Evolutionary conservation across 2,888 invertebrate species (phyloP), one percentile per base, ranked within the genome.

Genomic region (Mimas tiliae): DNA sequence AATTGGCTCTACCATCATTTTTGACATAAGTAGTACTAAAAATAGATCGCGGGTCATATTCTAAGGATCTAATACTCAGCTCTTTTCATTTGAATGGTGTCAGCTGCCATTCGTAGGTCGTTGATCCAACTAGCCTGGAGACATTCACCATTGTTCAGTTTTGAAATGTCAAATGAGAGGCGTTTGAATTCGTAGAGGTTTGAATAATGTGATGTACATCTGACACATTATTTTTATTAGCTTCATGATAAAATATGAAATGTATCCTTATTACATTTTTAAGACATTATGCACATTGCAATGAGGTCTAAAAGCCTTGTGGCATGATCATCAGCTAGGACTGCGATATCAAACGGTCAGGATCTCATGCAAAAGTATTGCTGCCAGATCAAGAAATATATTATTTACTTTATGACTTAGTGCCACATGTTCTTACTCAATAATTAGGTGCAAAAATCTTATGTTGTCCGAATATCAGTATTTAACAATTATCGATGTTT

Each of bases 81-180:
- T n/a, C 58, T 38, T 42, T 50, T 52, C 12, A 38, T 38, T 38
- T 19, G 16, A 58, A 38, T 38, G 42, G 19, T 19, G 58, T 58
- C 58, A 58, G 58, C 38, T 38, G 45, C 45, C 45, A 12, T 58
- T 19, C 38, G 16, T 6, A 58, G 58, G 58, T 58, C 58, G 58
- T 58, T 42, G 58, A 42, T n/a, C 53, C 33, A 33, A 42, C 16
- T 42, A 38, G 19, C 58, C 34, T 7, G 9, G 42, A 12, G 58
- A 58, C 50, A 50, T 50, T 19, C 16, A 11, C 11, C 42, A 19
- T 42, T 38, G 42, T 38, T 38, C n/a, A 42, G 58, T 58, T 42
- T 42, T 16, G n/a, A 42, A 42, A 42, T 19, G 42, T 58, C 58
- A 42, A 58, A 50, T 50, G 16, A n/a, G n/a, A n/a, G 53, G 55